Conservation (phyloP, 2,113 vertebrate species). For the Xerus inauris region DNA sequence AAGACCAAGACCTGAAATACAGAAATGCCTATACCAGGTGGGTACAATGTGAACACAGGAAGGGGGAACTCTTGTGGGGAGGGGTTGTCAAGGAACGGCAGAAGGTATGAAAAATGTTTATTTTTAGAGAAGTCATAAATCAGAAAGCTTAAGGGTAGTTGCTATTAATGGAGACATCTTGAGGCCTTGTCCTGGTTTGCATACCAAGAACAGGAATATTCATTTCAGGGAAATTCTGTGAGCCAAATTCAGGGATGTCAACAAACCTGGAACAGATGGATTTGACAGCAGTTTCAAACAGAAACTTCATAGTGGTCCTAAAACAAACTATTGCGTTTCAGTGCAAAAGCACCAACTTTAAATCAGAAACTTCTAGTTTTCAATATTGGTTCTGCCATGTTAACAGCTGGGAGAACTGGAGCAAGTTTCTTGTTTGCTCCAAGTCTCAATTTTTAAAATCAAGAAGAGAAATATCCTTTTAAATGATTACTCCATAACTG, state of each 20-base stretch:
- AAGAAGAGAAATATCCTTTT: not conserved
- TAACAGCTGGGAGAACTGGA: not conserved
- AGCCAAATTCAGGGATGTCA: constrained; percentile 26
- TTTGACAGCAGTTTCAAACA: not conserved
- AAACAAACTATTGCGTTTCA: not conserved
- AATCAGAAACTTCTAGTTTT: not conserved
- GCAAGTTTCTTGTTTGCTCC: not conserved
- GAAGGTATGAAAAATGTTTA: not conserved
- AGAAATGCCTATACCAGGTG: constrained; percentile 6
- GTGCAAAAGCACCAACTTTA: not conserved
- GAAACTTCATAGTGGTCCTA: constrained; percentile 14
- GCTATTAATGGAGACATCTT: constrained; percentile 22
- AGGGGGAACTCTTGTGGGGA: not conserved
- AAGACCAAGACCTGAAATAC: not conserved
- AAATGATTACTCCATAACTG: too few relatives aligned
- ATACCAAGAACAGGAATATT: not conserved
- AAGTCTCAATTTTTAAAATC: not conserved
- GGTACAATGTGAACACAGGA: not conserved
- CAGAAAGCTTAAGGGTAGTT: not conserved
- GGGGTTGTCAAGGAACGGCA: not conserved
- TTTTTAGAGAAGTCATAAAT: constrained; percentile 49
- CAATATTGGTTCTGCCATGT: not conserved
- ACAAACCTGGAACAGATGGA: not conserved
- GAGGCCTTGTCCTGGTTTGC: not conserved
- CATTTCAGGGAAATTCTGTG: constrained; percentile 29